Evolutionary conservation across 2,888 invertebrate species (phyloP).

Genomic region (Drosophila recens): DNA sequence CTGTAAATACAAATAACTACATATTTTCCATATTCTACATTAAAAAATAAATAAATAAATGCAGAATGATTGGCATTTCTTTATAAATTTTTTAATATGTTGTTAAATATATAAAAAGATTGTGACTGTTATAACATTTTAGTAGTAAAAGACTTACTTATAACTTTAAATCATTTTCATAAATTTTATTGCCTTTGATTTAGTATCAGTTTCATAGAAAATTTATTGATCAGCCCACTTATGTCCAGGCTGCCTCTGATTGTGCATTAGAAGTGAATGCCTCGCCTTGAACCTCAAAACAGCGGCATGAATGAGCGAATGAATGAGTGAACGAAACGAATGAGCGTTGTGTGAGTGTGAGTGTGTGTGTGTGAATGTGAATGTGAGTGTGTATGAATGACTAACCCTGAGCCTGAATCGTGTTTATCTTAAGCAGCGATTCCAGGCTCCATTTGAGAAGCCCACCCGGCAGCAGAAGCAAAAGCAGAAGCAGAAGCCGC

Average conservation of each 20-base stretch:
- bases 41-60: too few species aligned
- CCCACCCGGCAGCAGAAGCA: constrained; percentile 50
- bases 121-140: too few species aligned
- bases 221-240: constrained; percentile 38
- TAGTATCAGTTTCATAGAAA: too few species aligned
- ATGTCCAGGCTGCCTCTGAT: constrained; percentile 18
- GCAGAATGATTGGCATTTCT: too few species aligned
- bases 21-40: too few species aligned
- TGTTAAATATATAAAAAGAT: too few species aligned
- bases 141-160: too few species aligned
- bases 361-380: not conserved
- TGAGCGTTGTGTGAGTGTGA: constrained; percentile 5
- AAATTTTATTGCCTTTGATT: too few species aligned
- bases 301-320: constrained; percentile 29
- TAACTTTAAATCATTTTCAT: too few species aligned
- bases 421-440: constrained; percentile 36
- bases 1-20: too few species aligned
- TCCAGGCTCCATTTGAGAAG: constrained; percentile 25
- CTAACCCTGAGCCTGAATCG: constrained; percentile 56
- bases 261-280: constrained; percentile 68
- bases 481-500: constrained; percentile 11
- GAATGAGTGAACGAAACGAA: constrained; percentile 19
- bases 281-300: constrained; percentile 70
- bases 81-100: too few species aligned
- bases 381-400: constrained; percentile 27